phyloP scores from a whole-genome alignment of 2,797 vertebrate species.

The Lindbergichthys nudifrons region DNA sequence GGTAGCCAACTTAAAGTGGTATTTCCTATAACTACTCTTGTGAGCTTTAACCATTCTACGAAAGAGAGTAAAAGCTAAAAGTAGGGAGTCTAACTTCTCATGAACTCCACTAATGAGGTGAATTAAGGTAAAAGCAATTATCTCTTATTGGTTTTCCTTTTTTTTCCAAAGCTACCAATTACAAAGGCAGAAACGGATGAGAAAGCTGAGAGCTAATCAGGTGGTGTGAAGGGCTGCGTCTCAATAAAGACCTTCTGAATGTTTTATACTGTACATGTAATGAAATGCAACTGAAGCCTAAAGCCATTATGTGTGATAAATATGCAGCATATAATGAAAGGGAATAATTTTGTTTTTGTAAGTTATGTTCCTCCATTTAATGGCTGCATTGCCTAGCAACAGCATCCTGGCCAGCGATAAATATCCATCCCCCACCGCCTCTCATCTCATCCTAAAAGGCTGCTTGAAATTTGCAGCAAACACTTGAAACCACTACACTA shows the following conservation, averaged over 20 bases:
- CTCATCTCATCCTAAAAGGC: constrained; percentile 53
- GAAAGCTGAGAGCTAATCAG: constrained; percentile 14
- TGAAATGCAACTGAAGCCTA: background rate
- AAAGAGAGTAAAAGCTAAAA: constrained; percentile 11
- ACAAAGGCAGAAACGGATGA: constrained; percentile 34
- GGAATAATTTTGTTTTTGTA: constrained; percentile 19
- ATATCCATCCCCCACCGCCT: constrained; percentile 33
- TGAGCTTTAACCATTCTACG: background rate
- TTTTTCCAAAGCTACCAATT: constrained; percentile 29
- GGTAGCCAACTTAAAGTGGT: background rate
- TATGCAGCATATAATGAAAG: background rate
- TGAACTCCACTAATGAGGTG: constrained; percentile 39
- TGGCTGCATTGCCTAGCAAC: constrained; percentile 19
- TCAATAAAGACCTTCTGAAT: background rate
- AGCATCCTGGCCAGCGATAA: constrained; percentile 37
- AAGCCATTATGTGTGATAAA: background rate
- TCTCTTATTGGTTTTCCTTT: constrained; percentile 51
- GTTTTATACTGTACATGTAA: background rate
- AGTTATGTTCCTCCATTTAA: constrained; percentile 14
- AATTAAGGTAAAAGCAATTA: constrained; percentile 58
- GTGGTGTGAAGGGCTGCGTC: background rate
- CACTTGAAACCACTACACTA: constrained; percentile 62
- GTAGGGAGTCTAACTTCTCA: constrained; percentile 17
- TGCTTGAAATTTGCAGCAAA: constrained; percentile 63
- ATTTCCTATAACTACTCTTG: background rate